Percentiles rank a stretch among this genome's conserved stretches.
phyloP scores from a whole-genome alignment of 2,888 invertebrate species.

The Orthosia gracilis region DNA sequence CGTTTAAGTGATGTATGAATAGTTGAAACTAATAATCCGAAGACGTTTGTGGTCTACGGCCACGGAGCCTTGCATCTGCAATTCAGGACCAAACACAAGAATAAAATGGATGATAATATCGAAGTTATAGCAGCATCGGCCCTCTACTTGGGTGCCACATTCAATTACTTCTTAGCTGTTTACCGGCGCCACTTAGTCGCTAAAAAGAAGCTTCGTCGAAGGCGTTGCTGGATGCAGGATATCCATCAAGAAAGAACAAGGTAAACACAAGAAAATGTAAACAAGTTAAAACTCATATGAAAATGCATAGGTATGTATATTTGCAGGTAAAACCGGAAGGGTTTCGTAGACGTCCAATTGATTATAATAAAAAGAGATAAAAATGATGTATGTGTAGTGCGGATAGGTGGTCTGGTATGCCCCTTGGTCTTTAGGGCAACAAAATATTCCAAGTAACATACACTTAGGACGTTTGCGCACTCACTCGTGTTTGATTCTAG shows the following conservation, averaged over 20 bases:
- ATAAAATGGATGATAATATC: constrained; percentile 34
- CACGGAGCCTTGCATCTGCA: not conserved
- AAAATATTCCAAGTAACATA: too few species aligned
- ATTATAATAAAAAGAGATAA: too few species aligned
- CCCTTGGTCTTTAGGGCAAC: too few species aligned
- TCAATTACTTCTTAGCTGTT: constrained; percentile 35
- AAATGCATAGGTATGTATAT: not conserved
- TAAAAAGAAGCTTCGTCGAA: constrained; percentile 26
- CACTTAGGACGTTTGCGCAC: too few species aligned
- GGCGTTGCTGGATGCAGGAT: constrained; percentile 50
- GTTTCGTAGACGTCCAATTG: too few species aligned
- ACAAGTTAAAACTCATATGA: not conserved
- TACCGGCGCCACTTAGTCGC: constrained; percentile 1
- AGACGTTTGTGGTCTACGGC: not conserved
- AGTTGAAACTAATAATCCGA: not conserved
- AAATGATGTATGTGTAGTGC: too few species aligned
- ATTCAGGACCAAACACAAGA: not conserved
- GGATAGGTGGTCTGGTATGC: too few species aligned
- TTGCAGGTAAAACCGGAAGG: too few species aligned
- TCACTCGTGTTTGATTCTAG: too few species aligned
- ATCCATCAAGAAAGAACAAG: constrained; percentile 50
- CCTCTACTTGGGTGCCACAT: constrained; percentile 34
- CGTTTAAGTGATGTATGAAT: not conserved
- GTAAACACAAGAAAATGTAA: not conserved
- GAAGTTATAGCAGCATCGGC: constrained; percentile 48